Evolutionary conservation across 2,797 vertebrate species (phyloP), one percentile per base, ranked within the genome.

Genomic region (Chaetophractus vellerosus): DNA sequence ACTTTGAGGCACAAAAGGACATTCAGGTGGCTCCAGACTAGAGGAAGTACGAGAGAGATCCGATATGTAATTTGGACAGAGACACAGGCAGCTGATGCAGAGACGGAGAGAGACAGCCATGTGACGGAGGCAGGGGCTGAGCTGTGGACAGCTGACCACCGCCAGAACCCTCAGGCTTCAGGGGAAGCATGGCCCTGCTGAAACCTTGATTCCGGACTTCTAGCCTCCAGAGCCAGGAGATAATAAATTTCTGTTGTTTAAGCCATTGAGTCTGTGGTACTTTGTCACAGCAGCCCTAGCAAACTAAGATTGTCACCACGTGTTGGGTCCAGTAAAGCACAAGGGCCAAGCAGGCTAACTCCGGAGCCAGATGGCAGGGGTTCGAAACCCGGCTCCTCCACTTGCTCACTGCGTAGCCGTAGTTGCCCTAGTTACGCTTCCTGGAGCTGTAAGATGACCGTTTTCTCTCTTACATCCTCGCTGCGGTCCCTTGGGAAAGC

Each of bases 401-500:
- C 26, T 5, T 16, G 21, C 23, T 1, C 45, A 41, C 12, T 7
- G 8, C 1, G 16, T 0, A 0, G 63, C 26, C 21, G 6, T 19
- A 31, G 33, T 16, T 12, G 1, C 23, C 23, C 45, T 23, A 4
- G 0, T 12, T 28, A 23, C 10, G 8, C 28, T 59, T 9, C 31
- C 52, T 12, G 2, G 87, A 41, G 41, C 33, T 1, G 5, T 45
- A 57, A 69, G 21, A 50, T 0, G 15, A 15, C 10, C 9, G 72
- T 5, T 26, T 55, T 71, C 33, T 41, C 55, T 33, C 31, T 48
- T 31, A 0, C 3, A 2, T 2, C 41, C 36, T 4, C 7, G 36
- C 68, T 45, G 6, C 28, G 48, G 59, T n/a, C 48, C 23, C 1
- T 2, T 4, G 3, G 61, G 85, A 79, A 74, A 36, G 38, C 14